Percentiles rank a stretch among this genome's conserved stretches.
Conservation (phyloP, 2,888 invertebrate genomes). For the Dolichomitus sp. region DNA sequence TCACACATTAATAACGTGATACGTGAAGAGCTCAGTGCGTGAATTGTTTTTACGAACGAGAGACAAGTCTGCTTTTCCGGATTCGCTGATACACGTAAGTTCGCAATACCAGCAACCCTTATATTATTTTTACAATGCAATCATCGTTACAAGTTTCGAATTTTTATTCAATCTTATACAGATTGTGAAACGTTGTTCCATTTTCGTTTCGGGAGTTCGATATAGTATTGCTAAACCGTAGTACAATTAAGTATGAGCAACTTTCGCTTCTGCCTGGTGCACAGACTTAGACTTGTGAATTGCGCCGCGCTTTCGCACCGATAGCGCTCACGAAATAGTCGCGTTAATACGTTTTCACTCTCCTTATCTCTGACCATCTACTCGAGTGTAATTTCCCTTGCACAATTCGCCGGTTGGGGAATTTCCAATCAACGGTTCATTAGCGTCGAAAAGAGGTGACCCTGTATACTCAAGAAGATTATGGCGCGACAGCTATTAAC, state of each 20-base stretch:
- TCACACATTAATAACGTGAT: background rate
- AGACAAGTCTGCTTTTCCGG: background rate
- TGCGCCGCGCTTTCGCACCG: slow-evolving; percentile 2
- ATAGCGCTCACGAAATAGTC: background rate
- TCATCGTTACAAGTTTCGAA: background rate
- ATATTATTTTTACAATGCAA: background rate
- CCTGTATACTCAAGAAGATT: slow-evolving; percentile 9
- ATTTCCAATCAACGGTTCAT: slow-evolving; percentile 29
- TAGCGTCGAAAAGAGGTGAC: slow-evolving; percentile 19
- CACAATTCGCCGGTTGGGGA: slow-evolving; percentile 21
- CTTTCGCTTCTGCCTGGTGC: slow-evolving; percentile 2
- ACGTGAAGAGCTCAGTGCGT: slow-evolving; percentile 17
- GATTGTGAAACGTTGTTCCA: background rate
- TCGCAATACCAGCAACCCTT: background rate
- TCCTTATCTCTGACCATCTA: background rate
- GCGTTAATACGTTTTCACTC: slow-evolving; percentile 2
- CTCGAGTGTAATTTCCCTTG: slow-evolving; percentile 2
- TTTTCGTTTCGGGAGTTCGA: background rate
- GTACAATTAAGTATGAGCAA: background rate
- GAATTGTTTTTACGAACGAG: background rate
- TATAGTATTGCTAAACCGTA: background rate
- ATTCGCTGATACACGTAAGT: slow-evolving; percentile 15
- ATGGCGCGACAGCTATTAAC: slow-evolving; percentile 22
- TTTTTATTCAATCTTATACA: background rate
- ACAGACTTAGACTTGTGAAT: background rate